Conservation (phyloP, 2,797 vertebrate genomes). For the Anisognathus igniventris region DNA sequence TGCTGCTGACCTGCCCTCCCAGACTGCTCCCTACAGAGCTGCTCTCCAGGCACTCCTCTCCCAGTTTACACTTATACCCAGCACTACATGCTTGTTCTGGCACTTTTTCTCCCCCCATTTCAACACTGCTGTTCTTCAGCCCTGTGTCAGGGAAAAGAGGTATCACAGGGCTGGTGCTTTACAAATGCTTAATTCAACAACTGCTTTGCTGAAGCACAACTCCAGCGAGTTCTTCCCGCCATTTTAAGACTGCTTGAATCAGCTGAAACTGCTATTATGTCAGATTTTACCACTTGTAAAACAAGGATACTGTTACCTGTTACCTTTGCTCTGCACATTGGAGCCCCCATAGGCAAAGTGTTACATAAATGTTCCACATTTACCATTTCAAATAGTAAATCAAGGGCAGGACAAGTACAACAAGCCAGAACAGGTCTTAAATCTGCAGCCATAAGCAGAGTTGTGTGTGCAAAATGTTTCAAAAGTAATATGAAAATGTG, state of each 20-base stretch:
- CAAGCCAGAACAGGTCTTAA: conserved; percentile 29
- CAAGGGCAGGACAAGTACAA: background rate
- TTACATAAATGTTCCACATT: conserved; percentile 5
- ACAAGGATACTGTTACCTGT: background rate
- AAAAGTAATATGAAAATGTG: conserved; percentile 39
- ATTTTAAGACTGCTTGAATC: background rate
- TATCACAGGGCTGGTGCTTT: background rate
- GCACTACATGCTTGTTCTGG: background rate
- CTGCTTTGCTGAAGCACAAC: background rate
- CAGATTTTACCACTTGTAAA: conserved; percentile 32
- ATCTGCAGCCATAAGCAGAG: conserved; percentile 21
- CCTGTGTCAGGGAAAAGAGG: background rate
- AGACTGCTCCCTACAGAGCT: background rate
- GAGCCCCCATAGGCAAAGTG: background rate
- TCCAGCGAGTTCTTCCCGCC: background rate
- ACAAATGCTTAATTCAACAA: background rate
- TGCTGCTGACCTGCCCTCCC: background rate
- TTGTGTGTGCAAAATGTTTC: background rate
- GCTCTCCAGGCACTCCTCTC: background rate
- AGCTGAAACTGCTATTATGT: accelerated
- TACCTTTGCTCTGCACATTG: background rate
- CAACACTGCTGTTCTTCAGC: background rate
- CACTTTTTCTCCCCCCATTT: background rate
- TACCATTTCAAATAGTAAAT: conserved; percentile 49
- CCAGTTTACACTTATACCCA: accelerated